phyloP scores from a whole-genome alignment of 2,797 vertebrate genomes.

The Enteromius paludinosus region DNA sequence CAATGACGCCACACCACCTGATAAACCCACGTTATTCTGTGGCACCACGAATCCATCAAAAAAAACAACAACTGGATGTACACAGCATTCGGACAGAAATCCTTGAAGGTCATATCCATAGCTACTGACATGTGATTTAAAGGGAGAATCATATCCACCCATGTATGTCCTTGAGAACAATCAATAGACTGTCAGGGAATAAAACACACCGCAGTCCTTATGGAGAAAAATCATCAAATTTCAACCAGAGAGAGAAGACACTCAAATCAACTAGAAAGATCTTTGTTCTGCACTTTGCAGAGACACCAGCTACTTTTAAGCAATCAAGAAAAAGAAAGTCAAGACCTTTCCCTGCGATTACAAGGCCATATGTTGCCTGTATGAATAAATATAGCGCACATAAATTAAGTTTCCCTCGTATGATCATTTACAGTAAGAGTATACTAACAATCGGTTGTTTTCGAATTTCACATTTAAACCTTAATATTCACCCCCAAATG shows the following conservation, averaged over 20 bases:
- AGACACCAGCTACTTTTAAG: not conserved
- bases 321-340: not conserved
- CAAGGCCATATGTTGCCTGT: constrained; percentile 15
- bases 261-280: not conserved
- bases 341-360: constrained; percentile 20
- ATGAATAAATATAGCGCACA: not conserved
- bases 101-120: constrained; percentile 28
- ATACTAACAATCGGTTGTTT: constrained; percentile 3
- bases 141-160: constrained; percentile 28
- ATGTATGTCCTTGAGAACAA: constrained; percentile 35
- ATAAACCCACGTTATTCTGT: constrained; percentile 1
- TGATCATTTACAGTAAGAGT: constrained; percentile 21
- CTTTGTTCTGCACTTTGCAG: not conserved
- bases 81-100: constrained; percentile 26
- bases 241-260: constrained; percentile 2
- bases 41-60: constrained; percentile 6
- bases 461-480: constrained; percentile 7
- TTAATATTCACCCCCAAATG: not conserved
- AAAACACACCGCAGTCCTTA: constrained; percentile 11
- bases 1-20: not conserved
- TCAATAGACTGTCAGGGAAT: constrained; percentile 21
- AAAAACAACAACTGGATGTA: not conserved
- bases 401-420: not conserved
- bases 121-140: constrained; percentile 35
- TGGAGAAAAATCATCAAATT: constrained; percentile 12